Evolutionary conservation across 2,888 invertebrate genomes (phyloP).

Genomic region (Theretra japonica): DNA sequence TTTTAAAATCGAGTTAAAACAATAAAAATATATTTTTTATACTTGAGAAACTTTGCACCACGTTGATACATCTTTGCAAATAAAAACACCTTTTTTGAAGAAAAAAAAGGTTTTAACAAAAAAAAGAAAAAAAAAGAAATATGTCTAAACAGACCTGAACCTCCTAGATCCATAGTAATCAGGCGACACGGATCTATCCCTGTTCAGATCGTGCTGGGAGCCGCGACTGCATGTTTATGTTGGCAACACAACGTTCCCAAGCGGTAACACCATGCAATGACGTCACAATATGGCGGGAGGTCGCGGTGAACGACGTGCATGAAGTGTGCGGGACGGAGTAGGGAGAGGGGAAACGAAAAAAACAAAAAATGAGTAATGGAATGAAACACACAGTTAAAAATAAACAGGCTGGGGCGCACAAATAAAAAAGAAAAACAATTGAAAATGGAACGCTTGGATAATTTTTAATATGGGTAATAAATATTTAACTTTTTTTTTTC

Average conservation of each 20-base stretch:
- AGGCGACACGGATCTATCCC: conserved; percentile 88
- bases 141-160: conserved; percentile 88
- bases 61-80: not conserved
- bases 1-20: not conserved
- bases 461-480: not conserved
- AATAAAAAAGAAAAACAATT: not conserved
- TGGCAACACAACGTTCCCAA: conserved; percentile 52
- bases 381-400: conserved; percentile 44
- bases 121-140: not conserved
- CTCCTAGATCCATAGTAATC: conserved; percentile 89
- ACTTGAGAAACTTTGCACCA: not conserved
- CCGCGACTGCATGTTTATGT: conserved; percentile 84
- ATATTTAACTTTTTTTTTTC: not conserved
- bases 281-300: conserved; percentile 72
- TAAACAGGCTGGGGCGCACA: not conserved
- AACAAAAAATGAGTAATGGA: conserved; percentile 48
- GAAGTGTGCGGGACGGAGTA: conserved; percentile 43
- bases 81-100: conserved; percentile 6
- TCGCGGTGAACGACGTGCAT: conserved; percentile 57
- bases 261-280: conserved; percentile 75
- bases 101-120: conserved; percentile 1
- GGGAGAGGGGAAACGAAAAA: conserved; percentile 52
- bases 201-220: conserved; percentile 89
- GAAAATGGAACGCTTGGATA: not conserved
- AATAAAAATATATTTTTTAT: too few relatives aligned